These are phyloP conservation scores for Piprites chloris DNA, from an alignment of 2,113 vertebrate genomes.

Conservation along the genomic window DNA sequence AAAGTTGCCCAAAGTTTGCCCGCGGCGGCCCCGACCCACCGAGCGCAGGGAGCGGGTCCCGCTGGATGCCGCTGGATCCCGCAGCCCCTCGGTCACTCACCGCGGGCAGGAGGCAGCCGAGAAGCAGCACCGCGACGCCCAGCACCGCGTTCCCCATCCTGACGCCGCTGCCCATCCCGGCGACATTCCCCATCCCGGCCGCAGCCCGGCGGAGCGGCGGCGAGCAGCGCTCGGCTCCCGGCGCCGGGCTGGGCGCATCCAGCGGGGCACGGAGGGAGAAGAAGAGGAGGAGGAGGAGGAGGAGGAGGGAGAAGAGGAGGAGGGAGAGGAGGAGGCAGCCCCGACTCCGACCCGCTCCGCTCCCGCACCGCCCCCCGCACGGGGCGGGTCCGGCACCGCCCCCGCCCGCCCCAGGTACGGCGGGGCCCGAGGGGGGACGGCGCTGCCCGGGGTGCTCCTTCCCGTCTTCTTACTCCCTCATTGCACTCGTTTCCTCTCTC, in stretches of 20 bases:
- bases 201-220: neutral
- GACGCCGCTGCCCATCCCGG: neutral
- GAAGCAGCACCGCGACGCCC: neutral
- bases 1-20: slow-evolving; percentile 36
- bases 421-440: neutral
- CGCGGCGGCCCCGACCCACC: neutral
- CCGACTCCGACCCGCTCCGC: neutral
- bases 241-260: neutral
- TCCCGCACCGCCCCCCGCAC: neutral
- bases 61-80: too few species aligned
- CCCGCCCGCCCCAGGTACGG: neutral
- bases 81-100: slow-evolving; percentile 15
- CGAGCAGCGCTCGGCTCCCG: neutral
- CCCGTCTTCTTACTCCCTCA: fast-evolving
- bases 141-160: neutral
- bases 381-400: neutral
- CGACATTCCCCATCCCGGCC: neutral
- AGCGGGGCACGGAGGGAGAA: neutral
- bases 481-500: fast-evolving
- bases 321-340: neutral
- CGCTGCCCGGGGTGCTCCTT: neutral
- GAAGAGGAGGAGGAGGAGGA: neutral
- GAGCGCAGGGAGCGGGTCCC: neutral
- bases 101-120: neutral
- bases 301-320: neutral